Evolutionary conservation across 2,888 invertebrate species (phyloP).

Genomic region (Auanema sp.): DNA sequence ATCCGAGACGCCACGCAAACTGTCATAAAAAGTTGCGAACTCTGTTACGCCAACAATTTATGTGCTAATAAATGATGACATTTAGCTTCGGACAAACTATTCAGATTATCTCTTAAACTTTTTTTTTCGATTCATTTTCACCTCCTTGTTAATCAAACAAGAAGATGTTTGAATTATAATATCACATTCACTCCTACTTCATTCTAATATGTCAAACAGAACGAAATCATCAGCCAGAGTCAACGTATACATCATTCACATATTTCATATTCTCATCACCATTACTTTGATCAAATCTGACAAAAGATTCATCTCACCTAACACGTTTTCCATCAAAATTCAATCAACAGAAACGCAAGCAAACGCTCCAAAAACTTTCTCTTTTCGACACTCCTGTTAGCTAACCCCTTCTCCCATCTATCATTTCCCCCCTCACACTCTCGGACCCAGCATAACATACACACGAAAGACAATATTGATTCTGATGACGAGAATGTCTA

Average conservation of each 20-base stretch:
- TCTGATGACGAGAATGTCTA: too few relatives aligned
- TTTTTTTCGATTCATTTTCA: not conserved
- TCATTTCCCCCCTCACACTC: too few relatives aligned
- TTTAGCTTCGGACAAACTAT: too few relatives aligned
- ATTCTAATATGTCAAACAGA: not conserved
- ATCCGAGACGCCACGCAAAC: slow-evolving; percentile 16
- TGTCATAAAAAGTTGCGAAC: slow-evolving; percentile 23
- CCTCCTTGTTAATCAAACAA: not conserved
- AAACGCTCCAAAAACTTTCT: too few relatives aligned
- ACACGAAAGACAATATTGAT: too few relatives aligned
- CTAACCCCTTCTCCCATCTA: too few relatives aligned
- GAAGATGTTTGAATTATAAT: not conserved
- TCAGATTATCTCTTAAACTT: too few relatives aligned
- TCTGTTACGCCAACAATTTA: slow-evolving; percentile 3
- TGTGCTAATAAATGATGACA: not conserved
- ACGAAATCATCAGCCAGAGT: not conserved
- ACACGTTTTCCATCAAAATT: slow-evolving; percentile 17
- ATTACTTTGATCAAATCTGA: slow-evolving; percentile 16
- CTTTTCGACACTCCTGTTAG: too few relatives aligned
- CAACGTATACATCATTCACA: not conserved
- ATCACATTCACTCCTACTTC: too few relatives aligned
- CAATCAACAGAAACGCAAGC: too few relatives aligned
- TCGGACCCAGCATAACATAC: too few relatives aligned
- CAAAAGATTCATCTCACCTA: slow-evolving; percentile 3
- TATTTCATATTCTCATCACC: too few relatives aligned